These are phyloP conservation scores for Ephestia elutella DNA, from an alignment of 1,140 invertebrate species.

Conservation along the genomic window DNA sequence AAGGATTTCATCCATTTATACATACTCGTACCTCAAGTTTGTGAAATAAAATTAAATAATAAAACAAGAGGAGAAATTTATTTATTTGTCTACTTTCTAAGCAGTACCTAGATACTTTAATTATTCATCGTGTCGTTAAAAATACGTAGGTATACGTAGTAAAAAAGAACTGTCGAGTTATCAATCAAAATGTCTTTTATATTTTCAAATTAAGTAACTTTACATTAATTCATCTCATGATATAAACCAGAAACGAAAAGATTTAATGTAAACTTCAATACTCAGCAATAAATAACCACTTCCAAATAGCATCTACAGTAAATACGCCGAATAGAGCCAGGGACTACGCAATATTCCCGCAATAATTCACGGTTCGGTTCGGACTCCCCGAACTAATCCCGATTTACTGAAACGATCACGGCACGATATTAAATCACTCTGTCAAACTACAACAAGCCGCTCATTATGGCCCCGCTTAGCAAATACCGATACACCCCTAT, in stretches of 20 bases:
- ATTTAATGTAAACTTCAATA: conserved; percentile 1
- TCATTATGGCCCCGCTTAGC: conserved; percentile 52
- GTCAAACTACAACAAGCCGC: conserved; percentile 63
- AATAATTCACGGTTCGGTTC: conserved; percentile 43
- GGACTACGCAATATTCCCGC: conserved; percentile 29
- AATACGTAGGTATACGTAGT: too few relatives aligned
- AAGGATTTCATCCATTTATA: too few relatives aligned
- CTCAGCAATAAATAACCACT: conserved; percentile 14
- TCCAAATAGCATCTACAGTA: conserved; percentile 15
- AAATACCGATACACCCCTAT: conserved; percentile 48
- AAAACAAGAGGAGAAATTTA: too few relatives aligned
- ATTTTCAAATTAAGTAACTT: too few relatives aligned
- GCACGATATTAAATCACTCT: conserved; percentile 63
- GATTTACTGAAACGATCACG: conserved; percentile 62
- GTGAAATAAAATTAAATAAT: too few relatives aligned
- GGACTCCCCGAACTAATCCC: conserved; percentile 48
- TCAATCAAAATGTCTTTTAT: too few relatives aligned
- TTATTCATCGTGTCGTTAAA: too few relatives aligned
- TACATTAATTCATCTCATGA: too few relatives aligned
- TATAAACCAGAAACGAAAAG: background rate
- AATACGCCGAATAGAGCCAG: conserved; percentile 13
- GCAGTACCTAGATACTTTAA: too few relatives aligned
- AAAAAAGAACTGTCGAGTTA: too few relatives aligned
- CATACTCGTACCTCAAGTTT: too few relatives aligned
- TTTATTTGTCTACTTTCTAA: too few relatives aligned